phyloP scores from a whole-genome alignment of 2,113 vertebrate genomes.

The Eulemur rufifrons region DNA sequence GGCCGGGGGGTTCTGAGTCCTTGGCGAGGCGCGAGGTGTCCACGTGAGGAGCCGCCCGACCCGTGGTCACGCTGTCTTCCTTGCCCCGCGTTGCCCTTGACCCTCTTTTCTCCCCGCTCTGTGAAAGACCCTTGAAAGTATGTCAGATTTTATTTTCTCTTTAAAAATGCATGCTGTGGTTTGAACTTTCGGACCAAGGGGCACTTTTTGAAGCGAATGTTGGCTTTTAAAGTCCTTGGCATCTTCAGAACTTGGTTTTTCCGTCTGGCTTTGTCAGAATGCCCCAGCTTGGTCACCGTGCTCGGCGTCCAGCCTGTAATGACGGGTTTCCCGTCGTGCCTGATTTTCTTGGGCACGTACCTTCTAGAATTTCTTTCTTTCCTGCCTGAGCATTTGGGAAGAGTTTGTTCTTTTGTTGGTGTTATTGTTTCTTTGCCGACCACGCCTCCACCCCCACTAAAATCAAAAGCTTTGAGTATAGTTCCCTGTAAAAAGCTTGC shows the following conservation, averaged over 20 bases:
- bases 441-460: not conserved
- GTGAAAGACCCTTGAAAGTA: not conserved
- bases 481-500: not conserved
- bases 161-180: not conserved
- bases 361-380: not conserved
- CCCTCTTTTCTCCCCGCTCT: not conserved
- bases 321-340: rapidly evolving
- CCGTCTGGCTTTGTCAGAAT: not conserved
- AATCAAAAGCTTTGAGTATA: not conserved
- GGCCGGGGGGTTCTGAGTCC: not conserved
- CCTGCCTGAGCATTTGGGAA: not conserved
- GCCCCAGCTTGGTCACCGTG: not conserved
- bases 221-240: not conserved
- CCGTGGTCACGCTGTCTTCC: rapidly evolving
- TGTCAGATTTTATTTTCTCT: not conserved
- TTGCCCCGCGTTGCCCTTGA: rapidly evolving
- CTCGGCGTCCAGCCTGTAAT: rapidly evolving
- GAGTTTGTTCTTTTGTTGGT: not conserved
- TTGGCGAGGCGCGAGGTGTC: rapidly evolving
- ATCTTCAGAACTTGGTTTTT: rapidly evolving
- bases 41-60: not conserved
- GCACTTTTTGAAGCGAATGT: not conserved
- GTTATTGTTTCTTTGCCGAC: not conserved
- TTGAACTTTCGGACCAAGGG: not conserved
- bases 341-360: too few species aligned